A percentile compares a stretch with the other conserved stretches of the same genome.
Evolutionary conservation across 2,888 invertebrate genomes (phyloP).

Genomic region (Nesidiocoris tenuis): DNA sequence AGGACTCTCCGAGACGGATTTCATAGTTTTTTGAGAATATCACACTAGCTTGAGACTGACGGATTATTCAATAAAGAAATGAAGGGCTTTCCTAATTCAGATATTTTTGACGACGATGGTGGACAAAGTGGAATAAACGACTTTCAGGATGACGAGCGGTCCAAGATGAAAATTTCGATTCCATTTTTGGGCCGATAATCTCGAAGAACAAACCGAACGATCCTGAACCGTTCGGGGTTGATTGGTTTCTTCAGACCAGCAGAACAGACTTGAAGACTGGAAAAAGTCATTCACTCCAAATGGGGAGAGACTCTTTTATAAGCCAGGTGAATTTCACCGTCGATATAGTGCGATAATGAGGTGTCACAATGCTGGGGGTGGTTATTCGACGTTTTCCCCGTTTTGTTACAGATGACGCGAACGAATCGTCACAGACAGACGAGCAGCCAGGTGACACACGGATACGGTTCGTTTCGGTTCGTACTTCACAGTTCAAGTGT

Average conservation of each 20-base stretch:
- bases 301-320: constrained; percentile 6
- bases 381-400: constrained; percentile 6
- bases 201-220: too few relatives aligned
- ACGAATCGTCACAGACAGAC: constrained; percentile 17
- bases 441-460: constrained; percentile 10
- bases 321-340: constrained; percentile 29
- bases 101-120: too few relatives aligned
- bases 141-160: too few relatives aligned
- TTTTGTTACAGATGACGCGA: constrained; percentile 21
- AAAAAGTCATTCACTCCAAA: constrained; percentile 5
- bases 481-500: constrained; percentile 19
- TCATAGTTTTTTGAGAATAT: too few relatives aligned
- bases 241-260: not conserved
- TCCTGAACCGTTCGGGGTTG: too few relatives aligned
- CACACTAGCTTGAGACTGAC: too few relatives aligned
- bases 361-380: not conserved
- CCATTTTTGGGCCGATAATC: too few relatives aligned
- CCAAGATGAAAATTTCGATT: too few relatives aligned
- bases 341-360: constrained; percentile 37
- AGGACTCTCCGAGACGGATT: too few relatives aligned
- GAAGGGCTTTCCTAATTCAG: too few relatives aligned
- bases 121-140: too few relatives aligned
- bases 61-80: too few relatives aligned
- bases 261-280: not conserved
- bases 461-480: constrained; percentile 20